Percentiles rank a stretch among this genome's conserved stretches.
phyloP scores from a whole-genome alignment of 1,140 invertebrate species.

The Lordiphosa clarofinis region DNA sequence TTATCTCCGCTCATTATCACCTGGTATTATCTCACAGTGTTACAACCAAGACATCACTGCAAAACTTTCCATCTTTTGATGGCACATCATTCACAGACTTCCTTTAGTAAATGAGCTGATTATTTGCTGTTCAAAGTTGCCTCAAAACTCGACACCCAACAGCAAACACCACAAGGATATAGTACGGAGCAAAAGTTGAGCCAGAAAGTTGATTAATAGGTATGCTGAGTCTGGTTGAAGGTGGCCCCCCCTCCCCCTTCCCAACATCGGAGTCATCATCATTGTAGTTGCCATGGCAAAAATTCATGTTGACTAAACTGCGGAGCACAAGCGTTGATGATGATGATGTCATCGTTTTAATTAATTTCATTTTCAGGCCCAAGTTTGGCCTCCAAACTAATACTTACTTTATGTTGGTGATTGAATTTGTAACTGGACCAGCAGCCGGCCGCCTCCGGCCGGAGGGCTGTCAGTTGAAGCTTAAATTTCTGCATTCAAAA shows the following conservation, averaged over 20 bases:
- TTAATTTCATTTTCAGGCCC: slow-evolving; percentile 63
- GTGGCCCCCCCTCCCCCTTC: too few species aligned
- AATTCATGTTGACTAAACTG: slow-evolving; percentile 47
- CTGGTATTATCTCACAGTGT: slow-evolving; percentile 17
- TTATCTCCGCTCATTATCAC: slow-evolving; percentile 1
- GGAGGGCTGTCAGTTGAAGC: slow-evolving; percentile 8
- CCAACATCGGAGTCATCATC: slow-evolving; percentile 7
- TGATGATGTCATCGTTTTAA: slow-evolving; percentile 46
- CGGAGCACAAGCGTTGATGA: slow-evolving; percentile 11
- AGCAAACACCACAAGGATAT: slow-evolving; percentile 26
- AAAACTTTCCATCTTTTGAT: slow-evolving; percentile 27
- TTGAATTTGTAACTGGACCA: slow-evolving; percentile 3
- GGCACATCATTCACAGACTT: slow-evolving; percentile 48
- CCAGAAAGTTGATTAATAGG: slow-evolving; percentile 72
- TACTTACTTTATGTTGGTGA: slow-evolving; percentile 24
- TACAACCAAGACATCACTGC: slow-evolving; percentile 14
- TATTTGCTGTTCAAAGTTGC: slow-evolving; percentile 54
- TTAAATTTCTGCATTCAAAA: slow-evolving; percentile 15
- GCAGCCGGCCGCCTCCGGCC: not conserved
- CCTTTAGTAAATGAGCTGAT: slow-evolving; percentile 41
- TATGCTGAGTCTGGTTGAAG: slow-evolving; percentile 13
- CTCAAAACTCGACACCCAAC: slow-evolving; percentile 7
- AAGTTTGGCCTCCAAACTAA: slow-evolving; percentile 4
- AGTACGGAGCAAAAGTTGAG: slow-evolving; percentile 50
- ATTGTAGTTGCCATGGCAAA: slow-evolving; percentile 5